phyloP scores from a whole-genome alignment of 2,797 vertebrate species.

The Typhlichthys subterraneus region DNA sequence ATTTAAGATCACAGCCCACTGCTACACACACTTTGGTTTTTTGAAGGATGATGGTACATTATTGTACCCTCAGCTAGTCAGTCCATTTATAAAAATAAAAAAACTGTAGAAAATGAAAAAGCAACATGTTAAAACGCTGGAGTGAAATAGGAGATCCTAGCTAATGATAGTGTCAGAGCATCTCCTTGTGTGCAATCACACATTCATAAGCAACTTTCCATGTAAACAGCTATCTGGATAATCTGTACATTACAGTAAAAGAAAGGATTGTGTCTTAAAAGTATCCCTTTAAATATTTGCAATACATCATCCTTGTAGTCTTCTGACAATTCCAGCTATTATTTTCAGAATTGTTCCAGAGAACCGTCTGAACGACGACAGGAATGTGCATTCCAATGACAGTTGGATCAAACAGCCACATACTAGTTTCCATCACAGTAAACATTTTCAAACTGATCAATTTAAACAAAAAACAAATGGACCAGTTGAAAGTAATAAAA shows the following conservation, averaged over 20 bases:
- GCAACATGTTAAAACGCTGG: not conserved
- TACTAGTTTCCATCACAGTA: slow-evolving; percentile 37
- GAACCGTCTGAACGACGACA: slow-evolving; percentile 12
- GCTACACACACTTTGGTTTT: slow-evolving; percentile 38
- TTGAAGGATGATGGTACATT: slow-evolving; percentile 32
- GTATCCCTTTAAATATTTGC: slow-evolving; percentile 25
- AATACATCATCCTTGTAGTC: slow-evolving; percentile 19
- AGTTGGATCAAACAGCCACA: slow-evolving; percentile 31
- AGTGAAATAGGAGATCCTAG: slow-evolving; percentile 20
- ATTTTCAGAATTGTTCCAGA: slow-evolving; percentile 23
- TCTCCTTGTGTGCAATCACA: slow-evolving; percentile 49
- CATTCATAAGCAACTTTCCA: slow-evolving; percentile 54
- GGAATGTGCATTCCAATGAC: slow-evolving; percentile 12
- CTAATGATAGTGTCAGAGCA: slow-evolving; percentile 48
- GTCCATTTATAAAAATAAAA: slow-evolving; percentile 26
- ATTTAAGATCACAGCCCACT: slow-evolving; percentile 25
- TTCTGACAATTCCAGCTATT: slow-evolving; percentile 9
- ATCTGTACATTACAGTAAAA: slow-evolving; percentile 20
- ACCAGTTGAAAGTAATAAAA: slow-evolving; percentile 4
- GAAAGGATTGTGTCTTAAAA: slow-evolving; percentile 51
- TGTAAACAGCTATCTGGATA: slow-evolving; percentile 53
- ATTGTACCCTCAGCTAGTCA: slow-evolving; percentile 14
- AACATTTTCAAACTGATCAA: slow-evolving; percentile 32
- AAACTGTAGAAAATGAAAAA: slow-evolving; percentile 15
- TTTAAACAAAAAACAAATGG: slow-evolving; percentile 2